Base-by-base conservation (phyloP, 2,797 vertebrate genomes). In the Hozukius guyotensis region DNA sequence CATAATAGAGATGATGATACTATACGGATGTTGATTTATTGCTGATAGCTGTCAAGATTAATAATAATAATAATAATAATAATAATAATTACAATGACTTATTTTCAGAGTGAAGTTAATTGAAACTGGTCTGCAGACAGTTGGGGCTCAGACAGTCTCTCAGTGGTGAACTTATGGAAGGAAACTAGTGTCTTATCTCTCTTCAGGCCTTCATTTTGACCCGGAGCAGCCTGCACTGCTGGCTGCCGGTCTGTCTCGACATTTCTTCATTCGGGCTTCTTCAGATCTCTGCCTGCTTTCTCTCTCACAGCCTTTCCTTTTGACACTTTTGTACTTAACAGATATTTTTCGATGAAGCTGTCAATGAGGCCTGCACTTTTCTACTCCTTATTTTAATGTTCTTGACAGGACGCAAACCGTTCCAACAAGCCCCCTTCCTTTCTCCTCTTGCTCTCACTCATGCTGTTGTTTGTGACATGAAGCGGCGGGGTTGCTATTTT, bases 331-430 rank as follows among this genome's bases (percentile, higher is more conserved):
- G 93, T 95, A 96, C 94, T 93, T 95, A 89, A 92, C 94, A 95
- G 94, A 94, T 96, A 96, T 96, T 96, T 96, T 96, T 96, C 83
- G 85, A 96, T 90, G 94, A 94, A 92, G 93, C 90, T 92, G 93
- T 94, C 91, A 77, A 85, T 32, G 93, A 95, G 94, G 94, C 94
- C 95, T 96, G 95, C 95, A 96, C 95, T 96, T 96, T 96, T 96
- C 94, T 95, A 95, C 93, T 94, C 80, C 87, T 94, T 82, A 81
- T 93, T 93, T 92, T 90, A 87, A 90, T 86, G 88, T 90, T 88
- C 83, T 72, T 34, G 55, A 82, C 72, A 69, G 84, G 80, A 84
- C 72, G 42, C 81, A 70, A 88, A 85, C 85, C 34, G 73, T 81
- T 88, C 68, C 81, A 72, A 66, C 78, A 46, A 72, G 80, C 25